Evolutionary conservation across 2,113 vertebrate genomes (phyloP), one percentile per base, ranked within the genome.

Genomic region (Bos taurus): DNA sequence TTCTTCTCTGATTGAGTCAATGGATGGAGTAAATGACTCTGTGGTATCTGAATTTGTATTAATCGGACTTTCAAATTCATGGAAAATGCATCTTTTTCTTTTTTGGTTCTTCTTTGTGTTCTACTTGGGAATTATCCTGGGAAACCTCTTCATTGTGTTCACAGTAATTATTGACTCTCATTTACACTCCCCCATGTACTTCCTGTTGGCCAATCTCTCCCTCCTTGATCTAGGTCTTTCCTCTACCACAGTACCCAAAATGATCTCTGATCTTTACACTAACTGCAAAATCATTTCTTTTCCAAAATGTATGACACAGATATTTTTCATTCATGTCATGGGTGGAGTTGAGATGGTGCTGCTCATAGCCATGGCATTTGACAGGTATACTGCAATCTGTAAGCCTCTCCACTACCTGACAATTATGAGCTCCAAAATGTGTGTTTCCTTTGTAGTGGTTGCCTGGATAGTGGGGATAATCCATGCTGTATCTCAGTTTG

Each of bases 321-420:
- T 97, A 90, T 98, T 97, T 92, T 96, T 95, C 40, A 95, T 96
- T 82, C 78, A 97, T 17, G 25, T 92, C 26, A 87, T 77, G 81
- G 48, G 74, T 23, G 92, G 80, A 50, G 60, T 6, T 82, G 78
- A 96, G 50, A 96, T 95, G 15, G 77, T 67, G 25, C 67, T 95
- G 15, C 52, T 91, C 52, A 90, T 92, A 15, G 89, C 77, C 23
- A 93, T 93, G 90, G 81, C 92, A 48, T 59, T 80, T 50, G 95
- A 91, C 48, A 56, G 60, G 19, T 82, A 88, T 9, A 88, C 74
- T 26, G 91, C 96, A 48, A 95, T 94, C 86, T 97, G 93, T 30
- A 74, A 93, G 60, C 95, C 94, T n/a, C 94, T 97, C 19, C 96
- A 71, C 40, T 95, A 95, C 16, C 80, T 87, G 19, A 57, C 94